phyloP scores from a whole-genome alignment of 2,797 vertebrate genomes.

The Neosilurus hyrtlii region DNA sequence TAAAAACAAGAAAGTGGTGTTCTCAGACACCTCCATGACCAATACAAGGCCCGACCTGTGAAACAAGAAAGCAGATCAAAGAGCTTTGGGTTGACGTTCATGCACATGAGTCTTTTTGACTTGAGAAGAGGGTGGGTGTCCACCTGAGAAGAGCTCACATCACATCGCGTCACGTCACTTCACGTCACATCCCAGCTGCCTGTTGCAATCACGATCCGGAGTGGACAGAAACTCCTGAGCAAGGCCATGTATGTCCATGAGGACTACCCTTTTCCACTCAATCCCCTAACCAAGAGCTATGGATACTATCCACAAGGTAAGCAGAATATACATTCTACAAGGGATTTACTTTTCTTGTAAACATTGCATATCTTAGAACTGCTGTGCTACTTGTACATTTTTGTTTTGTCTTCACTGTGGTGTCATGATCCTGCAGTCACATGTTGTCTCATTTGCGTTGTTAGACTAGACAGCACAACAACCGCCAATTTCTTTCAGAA shows the following conservation, averaged over 20 bases:
- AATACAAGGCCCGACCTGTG: slow-evolving; percentile 39
- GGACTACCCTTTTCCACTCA: slow-evolving; percentile 52
- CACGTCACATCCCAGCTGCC: slow-evolving; percentile 15
- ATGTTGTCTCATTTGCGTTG: not conserved
- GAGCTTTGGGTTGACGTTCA: slow-evolving; percentile 41
- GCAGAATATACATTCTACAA: not conserved
- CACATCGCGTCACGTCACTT: slow-evolving; percentile 15
- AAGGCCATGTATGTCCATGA: slow-evolving; percentile 57
- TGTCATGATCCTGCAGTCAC: not conserved
- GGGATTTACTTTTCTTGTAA: not conserved
- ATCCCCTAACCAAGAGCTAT: slow-evolving; percentile 48
- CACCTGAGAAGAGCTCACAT: slow-evolving; percentile 10
- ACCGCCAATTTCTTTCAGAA: not conserved
- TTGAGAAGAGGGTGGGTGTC: slow-evolving; percentile 37
- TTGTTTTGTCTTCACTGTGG: not conserved
- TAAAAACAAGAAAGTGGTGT: slow-evolving; percentile 38
- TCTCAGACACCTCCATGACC: slow-evolving; percentile 46
- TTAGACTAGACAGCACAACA: too few relatives aligned
- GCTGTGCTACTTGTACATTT: not conserved
- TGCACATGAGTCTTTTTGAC: slow-evolving; percentile 44
- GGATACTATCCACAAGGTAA: slow-evolving; percentile 54
- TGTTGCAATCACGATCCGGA: slow-evolving; percentile 15
- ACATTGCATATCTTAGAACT: not conserved
- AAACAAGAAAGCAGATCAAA: slow-evolving; percentile 54
- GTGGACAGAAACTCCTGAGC: slow-evolving; percentile 18